Evolutionary conservation across 2,113 vertebrate genomes (phyloP).

Genomic region (Procavia capensis): DNA sequence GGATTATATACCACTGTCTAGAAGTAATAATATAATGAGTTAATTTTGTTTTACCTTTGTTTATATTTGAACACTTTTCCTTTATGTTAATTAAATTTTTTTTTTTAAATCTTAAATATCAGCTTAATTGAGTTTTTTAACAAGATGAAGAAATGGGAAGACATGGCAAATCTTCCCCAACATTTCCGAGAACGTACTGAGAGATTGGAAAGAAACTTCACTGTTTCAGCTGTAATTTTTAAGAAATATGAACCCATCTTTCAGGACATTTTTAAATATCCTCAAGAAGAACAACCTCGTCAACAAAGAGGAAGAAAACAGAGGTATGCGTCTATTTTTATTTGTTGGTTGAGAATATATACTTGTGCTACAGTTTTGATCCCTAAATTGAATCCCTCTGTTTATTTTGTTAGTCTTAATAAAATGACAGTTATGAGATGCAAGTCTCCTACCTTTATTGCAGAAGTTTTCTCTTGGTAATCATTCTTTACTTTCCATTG

Average conservation of each 20-base stretch:
- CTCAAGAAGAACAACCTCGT: conserved; percentile 93
- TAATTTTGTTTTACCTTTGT: conserved; percentile 32
- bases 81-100: conserved; percentile 48
- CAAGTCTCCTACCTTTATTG: no score
- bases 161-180: conserved; percentile 93
- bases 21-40: conserved; percentile 10
- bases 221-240: conserved; percentile 96
- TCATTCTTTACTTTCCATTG: conserved; percentile 26
- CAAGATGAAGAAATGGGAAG: conserved; percentile 99
- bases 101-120: conserved; percentile 65
- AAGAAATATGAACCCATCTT: conserved; percentile 98
- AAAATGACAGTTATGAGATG: neutral
- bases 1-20: conserved; percentile 27
- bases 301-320: conserved; percentile 95
- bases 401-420: conserved; percentile 21
- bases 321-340: conserved; percentile 85
- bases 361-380: neutral
- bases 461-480: neutral
- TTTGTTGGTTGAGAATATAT: neutral
- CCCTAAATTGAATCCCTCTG: neutral
- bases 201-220: conserved; percentile 96
- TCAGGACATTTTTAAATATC: conserved; percentile 93
- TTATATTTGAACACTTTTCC: neutral
- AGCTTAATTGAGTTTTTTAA: conserved; percentile 97
- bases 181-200: conserved; percentile 94